Evolutionary conservation across 2,888 invertebrate genomes (phyloP).

Genomic region (Cheilosia pagana): DNA sequence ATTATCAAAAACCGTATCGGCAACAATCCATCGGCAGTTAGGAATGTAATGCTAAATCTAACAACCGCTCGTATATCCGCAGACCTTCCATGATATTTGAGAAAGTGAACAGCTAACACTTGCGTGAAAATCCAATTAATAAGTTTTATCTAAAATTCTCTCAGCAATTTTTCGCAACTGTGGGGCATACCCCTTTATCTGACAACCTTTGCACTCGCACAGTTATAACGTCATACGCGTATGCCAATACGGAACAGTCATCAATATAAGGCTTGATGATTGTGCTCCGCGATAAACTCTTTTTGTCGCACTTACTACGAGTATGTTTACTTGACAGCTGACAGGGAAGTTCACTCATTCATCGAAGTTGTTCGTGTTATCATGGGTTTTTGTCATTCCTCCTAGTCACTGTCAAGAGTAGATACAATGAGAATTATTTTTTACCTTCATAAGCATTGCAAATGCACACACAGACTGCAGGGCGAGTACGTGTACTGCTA

Average conservation of each 20-base stretch:
- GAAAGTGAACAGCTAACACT: background rate
- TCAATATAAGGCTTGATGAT: constrained; percentile 31
- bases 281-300: constrained; percentile 39
- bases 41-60: background rate
- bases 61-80: constrained; percentile 1
- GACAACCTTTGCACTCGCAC: constrained; percentile 5
- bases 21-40: constrained; percentile 10
- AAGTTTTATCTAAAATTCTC: constrained; percentile 47
- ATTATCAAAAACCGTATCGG: background rate
- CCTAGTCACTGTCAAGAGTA: constrained; percentile 23
- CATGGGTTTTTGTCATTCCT: constrained; percentile 23
- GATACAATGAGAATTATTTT: constrained; percentile 37
- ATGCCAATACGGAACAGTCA: constrained; percentile 24
- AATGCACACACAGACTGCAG: background rate
- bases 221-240: constrained; percentile 9
- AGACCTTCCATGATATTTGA: background rate
- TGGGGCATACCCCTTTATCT: background rate
- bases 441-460: constrained; percentile 41
- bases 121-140: constrained; percentile 58
- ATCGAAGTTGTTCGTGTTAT: constrained; percentile 32
- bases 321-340: constrained; percentile 11
- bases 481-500: no score
- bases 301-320: constrained; percentile 20
- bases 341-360: constrained; percentile 27
- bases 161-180: constrained; percentile 44